These are phyloP conservation scores for Syrmaticus mikado DNA, from an alignment of 2,113 vertebrate genomes.

Conservation along the genomic window DNA sequence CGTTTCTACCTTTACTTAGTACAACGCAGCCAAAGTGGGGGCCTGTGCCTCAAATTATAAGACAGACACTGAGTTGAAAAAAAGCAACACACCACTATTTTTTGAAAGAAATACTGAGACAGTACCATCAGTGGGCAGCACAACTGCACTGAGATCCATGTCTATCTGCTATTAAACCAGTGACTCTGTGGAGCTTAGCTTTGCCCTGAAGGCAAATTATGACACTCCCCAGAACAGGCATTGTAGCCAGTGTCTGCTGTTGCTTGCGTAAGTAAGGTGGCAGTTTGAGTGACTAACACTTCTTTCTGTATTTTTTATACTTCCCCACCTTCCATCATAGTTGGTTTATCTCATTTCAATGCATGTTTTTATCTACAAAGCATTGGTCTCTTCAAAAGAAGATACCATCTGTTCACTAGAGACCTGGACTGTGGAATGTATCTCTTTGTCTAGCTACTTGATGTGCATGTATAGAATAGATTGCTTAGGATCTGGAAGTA, in stretches of 20 bases:
- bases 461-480: fast-evolving
- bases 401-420: neutral
- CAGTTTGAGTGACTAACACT: no score
- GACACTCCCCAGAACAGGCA: fast-evolving
- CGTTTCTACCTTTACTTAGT: no score
- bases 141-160: neutral
- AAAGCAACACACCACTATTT: neutral
- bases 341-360: neutral
- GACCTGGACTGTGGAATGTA: no score
- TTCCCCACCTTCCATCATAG: neutral
- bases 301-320: neutral
- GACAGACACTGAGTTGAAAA: neutral
- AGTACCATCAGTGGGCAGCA: no score
- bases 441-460: fast-evolving
- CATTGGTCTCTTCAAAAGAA: neutral
- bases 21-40: no score
- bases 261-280: fast-evolving
- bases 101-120: neutral
- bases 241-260: fast-evolving
- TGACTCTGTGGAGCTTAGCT: neutral
- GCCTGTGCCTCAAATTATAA: neutral
- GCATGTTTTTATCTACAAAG: neutral
- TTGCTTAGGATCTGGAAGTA: neutral
- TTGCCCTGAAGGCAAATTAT: fast-evolving
- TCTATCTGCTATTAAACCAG: neutral